Conservation (phyloP, 2,113 vertebrate species). For the Nothocercus julius region DNA sequence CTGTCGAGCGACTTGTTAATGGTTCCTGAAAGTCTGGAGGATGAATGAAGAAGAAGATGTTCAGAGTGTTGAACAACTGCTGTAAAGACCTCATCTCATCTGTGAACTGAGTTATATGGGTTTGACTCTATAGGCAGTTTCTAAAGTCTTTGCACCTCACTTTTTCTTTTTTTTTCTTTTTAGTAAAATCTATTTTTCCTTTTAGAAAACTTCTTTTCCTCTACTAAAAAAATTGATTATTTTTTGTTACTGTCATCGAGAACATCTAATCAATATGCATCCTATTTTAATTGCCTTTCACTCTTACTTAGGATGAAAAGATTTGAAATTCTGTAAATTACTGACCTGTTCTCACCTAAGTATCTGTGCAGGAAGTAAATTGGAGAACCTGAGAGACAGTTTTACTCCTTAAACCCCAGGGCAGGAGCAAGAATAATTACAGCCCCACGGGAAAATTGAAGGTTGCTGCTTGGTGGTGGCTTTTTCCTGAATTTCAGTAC, state of each 20-base stretch:
- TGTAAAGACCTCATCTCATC: neutral
- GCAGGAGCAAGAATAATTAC: neutral
- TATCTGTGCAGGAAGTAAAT: neutral
- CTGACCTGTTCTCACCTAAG: neutral
- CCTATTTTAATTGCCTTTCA: neutral
- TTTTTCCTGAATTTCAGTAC: neutral
- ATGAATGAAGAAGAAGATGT: neutral
- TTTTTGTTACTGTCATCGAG: neutral
- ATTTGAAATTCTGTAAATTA: neutral
- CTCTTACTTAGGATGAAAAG: neutral
- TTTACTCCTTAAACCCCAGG: neutral
- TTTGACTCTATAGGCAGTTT: neutral
- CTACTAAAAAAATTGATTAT: neutral
- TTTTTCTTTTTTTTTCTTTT: neutral
- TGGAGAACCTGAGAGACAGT: neutral
- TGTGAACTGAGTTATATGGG: neutral
- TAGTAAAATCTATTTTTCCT: neutral
- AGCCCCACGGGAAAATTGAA: neutral
- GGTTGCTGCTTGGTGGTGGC: neutral
- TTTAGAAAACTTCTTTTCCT: neutral
- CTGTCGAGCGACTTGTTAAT: conserved; percentile 15
- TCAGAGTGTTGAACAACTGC: neutral
- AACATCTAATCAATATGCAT: neutral
- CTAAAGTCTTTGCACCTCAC: neutral
- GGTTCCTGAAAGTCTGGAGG: neutral